Conservation (phyloP, 2,888 invertebrate species). For the Antitype chi region DNA sequence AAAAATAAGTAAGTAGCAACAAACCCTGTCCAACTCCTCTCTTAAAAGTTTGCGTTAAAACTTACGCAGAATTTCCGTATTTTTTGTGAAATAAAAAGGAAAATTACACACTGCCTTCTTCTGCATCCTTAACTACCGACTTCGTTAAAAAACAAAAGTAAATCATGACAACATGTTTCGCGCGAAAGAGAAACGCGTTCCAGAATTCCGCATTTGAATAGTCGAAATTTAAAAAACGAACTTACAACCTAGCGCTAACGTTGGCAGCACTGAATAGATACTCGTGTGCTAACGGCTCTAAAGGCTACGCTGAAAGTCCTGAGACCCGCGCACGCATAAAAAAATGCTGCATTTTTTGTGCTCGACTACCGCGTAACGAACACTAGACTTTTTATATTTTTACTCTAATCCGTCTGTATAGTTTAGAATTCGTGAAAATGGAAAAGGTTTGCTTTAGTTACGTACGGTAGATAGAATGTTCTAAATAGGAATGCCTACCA, state of each 20-base stretch:
- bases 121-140: slow-evolving; percentile 44
- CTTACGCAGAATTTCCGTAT: slow-evolving; percentile 22
- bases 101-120: slow-evolving; percentile 41
- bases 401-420: slow-evolving; percentile 54
- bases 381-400: slow-evolving; percentile 64
- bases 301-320: slow-evolving; percentile 74
- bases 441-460: slow-evolving; percentile 53
- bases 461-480: slow-evolving; percentile 1
- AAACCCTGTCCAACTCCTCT: slow-evolving; percentile 32
- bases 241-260: slow-evolving; percentile 65
- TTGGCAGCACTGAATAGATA: slow-evolving; percentile 74
- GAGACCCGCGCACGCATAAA: slow-evolving; percentile 72
- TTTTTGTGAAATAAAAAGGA: slow-evolving; percentile 18
- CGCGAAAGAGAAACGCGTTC: slow-evolving; percentile 51
- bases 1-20: slow-evolving; percentile 46
- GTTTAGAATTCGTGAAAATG: slow-evolving; percentile 57
- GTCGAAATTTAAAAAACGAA: slow-evolving; percentile 64
- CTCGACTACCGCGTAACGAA: slow-evolving; percentile 58
- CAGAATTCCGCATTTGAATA: slow-evolving; percentile 68
- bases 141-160: slow-evolving; percentile 62
- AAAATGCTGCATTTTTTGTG: slow-evolving; percentile 70
- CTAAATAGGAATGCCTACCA: slow-evolving; percentile 5
- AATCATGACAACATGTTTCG: slow-evolving; percentile 59
- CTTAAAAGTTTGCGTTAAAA: slow-evolving; percentile 43
- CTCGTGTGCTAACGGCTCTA: slow-evolving; percentile 69